These are phyloP conservation scores for Corythaixoides concolor DNA, from an alignment of 2,113 vertebrate genomes.

Conservation along the genomic window DNA sequence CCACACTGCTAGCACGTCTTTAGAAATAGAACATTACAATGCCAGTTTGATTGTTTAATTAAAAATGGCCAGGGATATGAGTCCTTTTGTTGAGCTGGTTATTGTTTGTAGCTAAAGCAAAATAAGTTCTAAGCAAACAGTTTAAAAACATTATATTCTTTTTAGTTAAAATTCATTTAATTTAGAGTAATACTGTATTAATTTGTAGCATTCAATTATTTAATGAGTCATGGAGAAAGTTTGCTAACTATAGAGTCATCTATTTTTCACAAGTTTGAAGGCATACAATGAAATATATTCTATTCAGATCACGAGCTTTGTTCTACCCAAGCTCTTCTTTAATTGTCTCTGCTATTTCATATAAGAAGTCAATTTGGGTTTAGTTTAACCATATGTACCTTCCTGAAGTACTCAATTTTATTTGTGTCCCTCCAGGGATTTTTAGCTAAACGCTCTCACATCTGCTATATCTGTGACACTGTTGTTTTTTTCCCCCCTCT, in stretches of 20 bases:
- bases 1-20: background rate
- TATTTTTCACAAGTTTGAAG: background rate
- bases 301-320: background rate
- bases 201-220: background rate
- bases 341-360: background rate
- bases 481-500: background rate
- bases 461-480: background rate
- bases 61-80: background rate
- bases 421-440: background rate
- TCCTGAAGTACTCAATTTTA: background rate
- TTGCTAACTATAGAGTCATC: background rate
- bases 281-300: background rate
- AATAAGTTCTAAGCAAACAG: background rate
- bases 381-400: background rate
- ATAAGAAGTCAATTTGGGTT: background rate
- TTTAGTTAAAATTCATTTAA: background rate
- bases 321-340: background rate
- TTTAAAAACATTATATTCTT: background rate
- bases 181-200: background rate
- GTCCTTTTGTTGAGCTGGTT: background rate
- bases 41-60: background rate
- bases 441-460: slow-evolving; percentile 2
- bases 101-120: background rate
- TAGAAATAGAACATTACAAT: background rate
- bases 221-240: background rate